These are phyloP conservation scores for Nezara viridula DNA, from an alignment of 2,888 invertebrate genomes.

Conservation along the genomic window DNA sequence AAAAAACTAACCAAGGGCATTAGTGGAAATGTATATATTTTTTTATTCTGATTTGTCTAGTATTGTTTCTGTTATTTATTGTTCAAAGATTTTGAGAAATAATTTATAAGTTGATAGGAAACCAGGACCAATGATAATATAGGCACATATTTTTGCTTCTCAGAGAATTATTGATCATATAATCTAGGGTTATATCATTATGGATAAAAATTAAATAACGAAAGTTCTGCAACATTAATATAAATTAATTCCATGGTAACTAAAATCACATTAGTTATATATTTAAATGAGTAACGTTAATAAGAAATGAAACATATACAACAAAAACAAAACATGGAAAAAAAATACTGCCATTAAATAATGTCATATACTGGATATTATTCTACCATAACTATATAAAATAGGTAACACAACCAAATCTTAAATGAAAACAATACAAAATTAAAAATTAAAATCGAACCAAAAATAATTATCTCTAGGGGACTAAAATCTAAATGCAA, in stretches of 20 bases:
- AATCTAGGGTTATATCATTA: not conserved
- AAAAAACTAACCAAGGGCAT: not conserved
- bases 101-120: too few relatives aligned
- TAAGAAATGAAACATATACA: not conserved
- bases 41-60: not conserved
- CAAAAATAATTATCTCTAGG: conserved; percentile 47
- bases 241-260: not conserved
- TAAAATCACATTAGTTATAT: not conserved
- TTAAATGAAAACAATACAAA: conserved; percentile 42
- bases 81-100: too few relatives aligned
- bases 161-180: not conserved
- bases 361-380: not conserved
- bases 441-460: conserved; percentile 38
- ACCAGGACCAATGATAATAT: not conserved
- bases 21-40: not conserved
- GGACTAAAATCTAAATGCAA: not conserved
- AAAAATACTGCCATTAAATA: not conserved
- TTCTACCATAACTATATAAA: not conserved
- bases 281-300: not conserved
- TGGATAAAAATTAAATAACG: not conserved
- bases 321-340: not conserved
- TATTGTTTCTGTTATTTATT: not conserved
- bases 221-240: not conserved
- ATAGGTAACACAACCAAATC: not conserved
- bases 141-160: not conserved